These are phyloP conservation scores for Lymantria dispar DNA, from an alignment of 2,888 invertebrate genomes.

Conservation along the genomic window DNA sequence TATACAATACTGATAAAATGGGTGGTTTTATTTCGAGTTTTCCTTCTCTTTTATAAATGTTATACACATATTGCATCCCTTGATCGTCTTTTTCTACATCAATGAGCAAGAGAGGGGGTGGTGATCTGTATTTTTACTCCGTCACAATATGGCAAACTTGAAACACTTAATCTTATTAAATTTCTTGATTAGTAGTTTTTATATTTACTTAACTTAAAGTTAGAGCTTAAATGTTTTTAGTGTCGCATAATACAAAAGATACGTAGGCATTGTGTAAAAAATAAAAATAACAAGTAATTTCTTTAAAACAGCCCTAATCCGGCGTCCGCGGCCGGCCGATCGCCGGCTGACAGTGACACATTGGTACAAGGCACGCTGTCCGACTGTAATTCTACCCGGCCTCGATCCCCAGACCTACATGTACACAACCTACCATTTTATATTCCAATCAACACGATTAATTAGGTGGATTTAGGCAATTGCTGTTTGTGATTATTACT, in stretches of 20 bases:
- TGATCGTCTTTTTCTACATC: too few relatives aligned
- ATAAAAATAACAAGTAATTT: slow-evolving; percentile 57
- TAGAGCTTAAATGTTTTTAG: not conserved
- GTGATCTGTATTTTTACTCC: too few relatives aligned
- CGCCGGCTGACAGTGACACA: slow-evolving; percentile 80
- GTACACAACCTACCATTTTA: slow-evolving; percentile 50
- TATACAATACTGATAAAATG: too few relatives aligned
- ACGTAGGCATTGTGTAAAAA: slow-evolving; percentile 15
- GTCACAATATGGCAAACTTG: too few relatives aligned
- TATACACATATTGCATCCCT: too few relatives aligned
- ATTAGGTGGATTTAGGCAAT: slow-evolving; percentile 44
- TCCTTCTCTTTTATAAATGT: too few relatives aligned
- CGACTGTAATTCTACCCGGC: slow-evolving; percentile 77
- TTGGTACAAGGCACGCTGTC: slow-evolving; percentile 78
- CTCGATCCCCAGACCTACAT: slow-evolving; percentile 40
- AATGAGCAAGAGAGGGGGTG: too few relatives aligned
- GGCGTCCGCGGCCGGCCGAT: slow-evolving; percentile 56
- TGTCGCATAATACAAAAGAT: not conserved
- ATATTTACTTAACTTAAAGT: too few relatives aligned
- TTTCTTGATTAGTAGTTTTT: too few relatives aligned
- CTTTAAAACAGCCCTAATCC: slow-evolving; percentile 75
- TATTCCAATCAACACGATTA: slow-evolving; percentile 60
- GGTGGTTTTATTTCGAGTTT: too few relatives aligned
- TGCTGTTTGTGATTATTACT: not conserved
- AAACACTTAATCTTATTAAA: too few relatives aligned